These are phyloP conservation scores for Drosophila asahinai DNA, from an alignment of 1,140 invertebrate species.

Conservation along the genomic window DNA sequence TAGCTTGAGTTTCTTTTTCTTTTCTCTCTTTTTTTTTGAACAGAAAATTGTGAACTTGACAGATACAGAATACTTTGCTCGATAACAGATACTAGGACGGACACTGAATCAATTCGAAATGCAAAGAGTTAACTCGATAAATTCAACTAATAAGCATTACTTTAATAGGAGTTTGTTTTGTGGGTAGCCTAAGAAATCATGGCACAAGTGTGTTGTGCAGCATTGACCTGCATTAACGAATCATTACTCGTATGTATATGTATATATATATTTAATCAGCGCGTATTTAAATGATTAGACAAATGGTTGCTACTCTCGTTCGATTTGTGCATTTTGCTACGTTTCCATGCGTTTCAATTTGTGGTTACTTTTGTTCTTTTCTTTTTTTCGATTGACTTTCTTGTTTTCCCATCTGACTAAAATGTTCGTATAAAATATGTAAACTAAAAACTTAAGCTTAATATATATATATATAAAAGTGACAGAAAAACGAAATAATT, in stretches of 20 bases:
- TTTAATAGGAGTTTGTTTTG: conserved; percentile 46
- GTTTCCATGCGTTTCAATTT: conserved; percentile 28
- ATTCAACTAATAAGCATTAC: conserved; percentile 51
- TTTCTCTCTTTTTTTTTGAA: neutral
- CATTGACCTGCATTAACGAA: conserved; percentile 46
- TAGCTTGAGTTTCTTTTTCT: conserved; percentile 10
- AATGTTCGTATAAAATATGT: conserved; percentile 21
- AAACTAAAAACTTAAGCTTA: conserved; percentile 22
- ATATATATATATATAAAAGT: conserved; percentile 10
- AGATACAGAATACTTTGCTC: conserved; percentile 36
- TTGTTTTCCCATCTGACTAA: conserved; percentile 32
- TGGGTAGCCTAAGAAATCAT: conserved; percentile 51
- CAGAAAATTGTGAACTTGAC: conserved; percentile 28
- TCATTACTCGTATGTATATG: conserved; percentile 8
- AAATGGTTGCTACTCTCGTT: conserved; percentile 32
- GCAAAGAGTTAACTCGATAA: conserved; percentile 42
- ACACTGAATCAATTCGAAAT: conserved; percentile 71
- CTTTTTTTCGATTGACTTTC: conserved; percentile 20
- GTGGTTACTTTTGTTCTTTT: conserved; percentile 28
- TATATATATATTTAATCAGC: conserved; percentile 21
- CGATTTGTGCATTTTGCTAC: conserved; percentile 65
- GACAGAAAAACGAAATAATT: conserved; percentile 25
- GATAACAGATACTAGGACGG: conserved; percentile 76
- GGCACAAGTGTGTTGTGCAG: conserved; percentile 61
- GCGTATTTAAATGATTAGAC: conserved; percentile 34